Percentiles rank a stretch among this genome's conserved stretches.
phyloP scores from a whole-genome alignment of 2,113 vertebrate species.

The Oriolus oriolus region DNA sequence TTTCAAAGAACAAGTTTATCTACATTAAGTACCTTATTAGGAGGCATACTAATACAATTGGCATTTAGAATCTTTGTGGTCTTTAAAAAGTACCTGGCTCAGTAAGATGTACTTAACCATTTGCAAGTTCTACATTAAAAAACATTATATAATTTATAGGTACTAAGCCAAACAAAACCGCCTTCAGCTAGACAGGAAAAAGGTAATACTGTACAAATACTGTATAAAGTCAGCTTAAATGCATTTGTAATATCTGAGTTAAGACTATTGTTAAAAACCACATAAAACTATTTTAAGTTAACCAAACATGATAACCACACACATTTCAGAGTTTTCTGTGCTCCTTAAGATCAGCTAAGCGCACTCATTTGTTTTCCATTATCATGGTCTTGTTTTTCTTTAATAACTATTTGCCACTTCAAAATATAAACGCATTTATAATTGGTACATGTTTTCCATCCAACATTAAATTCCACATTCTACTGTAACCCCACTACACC shows the following conservation, averaged over 20 bases:
- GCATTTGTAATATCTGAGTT: background rate
- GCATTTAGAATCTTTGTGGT: background rate
- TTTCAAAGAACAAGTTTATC: background rate
- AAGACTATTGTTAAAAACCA: background rate
- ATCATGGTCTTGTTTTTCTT: background rate
- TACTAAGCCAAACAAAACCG: background rate
- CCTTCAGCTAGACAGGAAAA: background rate
- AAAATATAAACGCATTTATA: background rate
- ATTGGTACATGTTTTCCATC: background rate
- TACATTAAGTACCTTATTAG: background rate
- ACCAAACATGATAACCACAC: background rate
- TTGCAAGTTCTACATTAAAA: background rate
- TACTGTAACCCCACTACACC: conserved; percentile 4
- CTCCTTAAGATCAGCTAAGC: background rate
- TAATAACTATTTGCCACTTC: background rate
- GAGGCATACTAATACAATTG: background rate
- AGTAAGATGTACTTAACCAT: background rate
- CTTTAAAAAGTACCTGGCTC: conserved; percentile 5
- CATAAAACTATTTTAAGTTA: background rate
- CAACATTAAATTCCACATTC: background rate
- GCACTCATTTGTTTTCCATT: background rate
- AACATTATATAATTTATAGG: background rate
- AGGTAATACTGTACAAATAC: background rate
- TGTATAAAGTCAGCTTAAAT: background rate
- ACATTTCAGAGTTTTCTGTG: background rate